Percentiles rank a stretch among this genome's conserved stretches.
These are phyloP conservation scores for Muscidifurax raptorellus DNA, from an alignment of 1,140 invertebrate genomes.

Conservation along the genomic window DNA sequence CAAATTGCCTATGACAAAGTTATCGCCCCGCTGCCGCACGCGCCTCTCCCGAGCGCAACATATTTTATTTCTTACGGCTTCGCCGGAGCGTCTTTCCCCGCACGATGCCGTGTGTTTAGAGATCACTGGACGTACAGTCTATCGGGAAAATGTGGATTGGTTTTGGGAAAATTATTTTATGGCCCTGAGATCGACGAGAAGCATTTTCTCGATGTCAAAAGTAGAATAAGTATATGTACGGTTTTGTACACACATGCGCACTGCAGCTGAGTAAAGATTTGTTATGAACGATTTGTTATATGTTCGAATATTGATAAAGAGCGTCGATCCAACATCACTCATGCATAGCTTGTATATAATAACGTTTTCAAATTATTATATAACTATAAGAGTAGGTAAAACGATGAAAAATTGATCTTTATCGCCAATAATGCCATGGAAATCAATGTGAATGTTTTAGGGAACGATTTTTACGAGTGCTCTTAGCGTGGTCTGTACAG, in stretches of 20 bases:
- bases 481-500: not conserved
- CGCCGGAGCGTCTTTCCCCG: slow-evolving; percentile 9
- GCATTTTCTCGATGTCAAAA: too few species aligned
- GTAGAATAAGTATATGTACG: too few species aligned
- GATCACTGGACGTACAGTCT: not conserved
- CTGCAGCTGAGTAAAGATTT: too few species aligned
- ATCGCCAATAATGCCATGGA: not conserved
- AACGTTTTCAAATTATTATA: too few species aligned
- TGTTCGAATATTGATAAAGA: too few species aligned
- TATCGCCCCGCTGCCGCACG: slow-evolving; percentile 62
- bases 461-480: not conserved
- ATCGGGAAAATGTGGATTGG: not conserved
- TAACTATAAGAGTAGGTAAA: not conserved
- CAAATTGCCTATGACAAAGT: slow-evolving; percentile 76
- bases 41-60: slow-evolving; percentile 53
- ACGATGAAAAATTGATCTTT: not conserved
- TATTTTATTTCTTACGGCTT: slow-evolving; percentile 59
- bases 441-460: slow-evolving; percentile 2
- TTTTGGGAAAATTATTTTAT: not conserved
- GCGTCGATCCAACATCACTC: too few species aligned
- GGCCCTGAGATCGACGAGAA: not conserved
- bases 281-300: too few species aligned
- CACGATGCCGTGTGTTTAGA: not conserved
- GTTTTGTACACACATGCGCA: too few species aligned
- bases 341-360: too few species aligned